These are phyloP conservation scores for Hirtodrosophila trivittata DNA, from an alignment of 2,888 invertebrate species.

Conservation along the genomic window DNA sequence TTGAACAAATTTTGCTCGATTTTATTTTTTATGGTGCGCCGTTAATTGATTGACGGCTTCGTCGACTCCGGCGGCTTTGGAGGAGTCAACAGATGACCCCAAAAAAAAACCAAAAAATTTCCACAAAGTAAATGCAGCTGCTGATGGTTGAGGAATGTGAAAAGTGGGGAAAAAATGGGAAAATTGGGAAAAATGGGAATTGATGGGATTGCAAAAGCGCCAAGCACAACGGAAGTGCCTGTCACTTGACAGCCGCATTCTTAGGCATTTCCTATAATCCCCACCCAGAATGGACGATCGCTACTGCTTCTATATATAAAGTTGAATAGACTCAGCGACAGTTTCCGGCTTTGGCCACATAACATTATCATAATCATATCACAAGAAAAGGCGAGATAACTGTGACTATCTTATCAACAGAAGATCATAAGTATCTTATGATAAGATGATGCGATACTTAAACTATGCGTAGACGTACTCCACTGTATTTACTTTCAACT, in stretches of 20 bases:
- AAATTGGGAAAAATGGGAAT: constrained; percentile 20
- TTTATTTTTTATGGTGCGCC: constrained; percentile 15
- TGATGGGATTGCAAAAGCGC: constrained; percentile 47
- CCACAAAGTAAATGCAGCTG: constrained; percentile 41
- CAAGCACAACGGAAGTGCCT: constrained; percentile 44
- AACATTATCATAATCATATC: too few relatives aligned
- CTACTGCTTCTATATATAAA: too few relatives aligned
- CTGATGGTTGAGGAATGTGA: not conserved
- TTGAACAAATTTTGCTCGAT: constrained; percentile 35
- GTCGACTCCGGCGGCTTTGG: constrained; percentile 24
- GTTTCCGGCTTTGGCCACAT: too few relatives aligned
- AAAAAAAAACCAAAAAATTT: constrained; percentile 25
- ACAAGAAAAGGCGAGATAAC: too few relatives aligned
- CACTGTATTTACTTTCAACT: too few relatives aligned
- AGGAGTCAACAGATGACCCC: constrained; percentile 44
- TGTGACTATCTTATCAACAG: too few relatives aligned
- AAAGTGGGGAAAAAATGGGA: constrained; percentile 2
- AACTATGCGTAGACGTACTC: too few relatives aligned
- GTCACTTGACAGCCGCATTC: constrained; percentile 39
- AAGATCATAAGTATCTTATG: too few relatives aligned
- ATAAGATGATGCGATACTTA: too few relatives aligned
- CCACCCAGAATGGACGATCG: too few relatives aligned
- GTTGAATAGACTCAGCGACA: not conserved
- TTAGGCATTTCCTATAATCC: constrained; percentile 9
- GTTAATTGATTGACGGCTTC: constrained; percentile 68